These are phyloP conservation scores for Dastarcus helophoroides DNA, from an alignment of 2,888 invertebrate genomes.

Conservation along the genomic window DNA sequence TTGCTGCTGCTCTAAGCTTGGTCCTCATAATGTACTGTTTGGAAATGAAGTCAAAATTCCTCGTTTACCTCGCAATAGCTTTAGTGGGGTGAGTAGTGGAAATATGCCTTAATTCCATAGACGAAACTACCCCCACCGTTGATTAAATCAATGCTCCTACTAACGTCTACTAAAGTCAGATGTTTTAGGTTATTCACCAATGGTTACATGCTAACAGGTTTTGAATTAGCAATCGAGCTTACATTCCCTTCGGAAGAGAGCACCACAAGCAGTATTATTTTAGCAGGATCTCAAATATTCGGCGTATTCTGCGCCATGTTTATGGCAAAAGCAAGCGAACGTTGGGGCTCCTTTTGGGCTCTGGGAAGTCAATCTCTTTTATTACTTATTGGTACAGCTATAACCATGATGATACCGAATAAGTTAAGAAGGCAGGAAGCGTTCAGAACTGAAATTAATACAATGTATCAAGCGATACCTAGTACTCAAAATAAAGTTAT, in stretches of 20 bases:
- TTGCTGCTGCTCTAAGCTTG: neutral
- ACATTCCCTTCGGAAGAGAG: conserved; percentile 25
- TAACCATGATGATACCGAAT: conserved; percentile 21
- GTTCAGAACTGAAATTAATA: no score
- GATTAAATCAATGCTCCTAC: no score
- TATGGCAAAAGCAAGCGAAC: conserved; percentile 15
- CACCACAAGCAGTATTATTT: conserved; percentile 23
- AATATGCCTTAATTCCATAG: no score
- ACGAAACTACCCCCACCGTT: no score
- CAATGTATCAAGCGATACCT: no score
- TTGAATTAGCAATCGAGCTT: conserved; percentile 24
- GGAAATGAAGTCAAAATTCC: conserved; percentile 1
- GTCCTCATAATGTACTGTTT: neutral
- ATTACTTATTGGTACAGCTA: conserved; percentile 17
- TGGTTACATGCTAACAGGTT: conserved; percentile 23
- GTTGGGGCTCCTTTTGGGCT: conserved; percentile 21
- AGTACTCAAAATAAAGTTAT: no score
- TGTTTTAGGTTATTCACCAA: conserved; percentile 22
- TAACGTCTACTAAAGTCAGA: no score
- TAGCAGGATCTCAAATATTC: conserved; percentile 21
- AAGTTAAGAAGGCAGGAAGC: conserved; percentile 21
- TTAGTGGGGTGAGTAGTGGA: conserved; percentile 14
- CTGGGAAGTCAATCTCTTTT: conserved; percentile 16
- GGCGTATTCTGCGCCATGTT: conserved; percentile 20
- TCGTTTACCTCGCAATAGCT: conserved; percentile 13